Conservation (phyloP, 2,113 vertebrate species). For the Cisticola juncidis region DNA sequence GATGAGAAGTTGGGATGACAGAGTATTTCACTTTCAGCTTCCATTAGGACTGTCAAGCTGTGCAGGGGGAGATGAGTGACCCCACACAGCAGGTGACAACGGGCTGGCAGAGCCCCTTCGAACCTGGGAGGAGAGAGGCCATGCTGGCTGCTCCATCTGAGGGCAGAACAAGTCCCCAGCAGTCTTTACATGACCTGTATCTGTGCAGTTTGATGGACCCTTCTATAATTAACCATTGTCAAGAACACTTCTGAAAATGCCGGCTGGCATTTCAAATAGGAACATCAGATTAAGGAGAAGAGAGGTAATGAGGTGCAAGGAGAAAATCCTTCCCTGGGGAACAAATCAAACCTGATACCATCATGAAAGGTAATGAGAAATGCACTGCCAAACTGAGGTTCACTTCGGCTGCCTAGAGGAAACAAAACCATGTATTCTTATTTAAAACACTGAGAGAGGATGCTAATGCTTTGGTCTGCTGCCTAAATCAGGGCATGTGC, state of each 20-base stretch:
- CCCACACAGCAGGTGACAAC: fast-evolving
- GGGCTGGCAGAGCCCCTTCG: not conserved
- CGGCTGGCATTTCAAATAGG: conserved; percentile 3
- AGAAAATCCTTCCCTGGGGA: conserved; percentile 56
- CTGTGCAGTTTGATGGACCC: not conserved
- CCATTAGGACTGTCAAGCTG: not conserved
- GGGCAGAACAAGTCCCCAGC: not conserved
- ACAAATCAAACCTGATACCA: conserved; percentile 49
- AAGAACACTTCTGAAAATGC: conserved; percentile 32
- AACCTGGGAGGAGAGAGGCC: not conserved
- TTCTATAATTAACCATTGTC: conserved; percentile 57
- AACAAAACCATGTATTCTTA: not conserved
- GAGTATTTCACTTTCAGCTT: not conserved
- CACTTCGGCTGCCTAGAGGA: not conserved
- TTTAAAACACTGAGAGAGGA: conserved; percentile 7
- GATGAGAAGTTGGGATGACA: not conserved
- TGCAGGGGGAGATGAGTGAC: not conserved
- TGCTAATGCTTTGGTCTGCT: conserved; percentile 11
- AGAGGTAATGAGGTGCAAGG: conserved; percentile 60
- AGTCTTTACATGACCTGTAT: not conserved
- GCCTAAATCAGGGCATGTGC: not conserved
- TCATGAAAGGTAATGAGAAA: conserved; percentile 53
- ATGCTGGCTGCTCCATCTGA: not conserved
- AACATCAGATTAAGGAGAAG: conserved; percentile 46
- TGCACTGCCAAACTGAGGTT: not conserved